Conservation (phyloP, 2,797 vertebrate genomes). For the Synaphobranchus kaupii region DNA sequence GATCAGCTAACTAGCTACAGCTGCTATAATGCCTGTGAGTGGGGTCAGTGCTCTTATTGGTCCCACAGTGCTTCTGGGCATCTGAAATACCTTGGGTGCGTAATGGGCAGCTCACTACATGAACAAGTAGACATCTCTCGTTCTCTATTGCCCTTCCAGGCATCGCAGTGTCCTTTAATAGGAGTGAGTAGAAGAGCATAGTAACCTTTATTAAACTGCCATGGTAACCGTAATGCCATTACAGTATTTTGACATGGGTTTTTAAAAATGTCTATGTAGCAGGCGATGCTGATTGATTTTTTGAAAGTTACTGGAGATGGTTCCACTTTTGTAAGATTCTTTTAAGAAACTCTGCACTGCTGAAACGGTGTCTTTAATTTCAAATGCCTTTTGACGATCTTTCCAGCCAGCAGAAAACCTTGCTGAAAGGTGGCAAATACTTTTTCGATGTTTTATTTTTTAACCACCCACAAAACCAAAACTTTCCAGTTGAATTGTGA, state of each 20-base stretch:
- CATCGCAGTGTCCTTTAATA: too few relatives aligned
- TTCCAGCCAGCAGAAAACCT: background rate
- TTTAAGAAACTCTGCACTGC: background rate
- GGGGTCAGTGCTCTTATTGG: background rate
- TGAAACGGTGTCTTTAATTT: background rate
- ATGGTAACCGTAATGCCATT: background rate
- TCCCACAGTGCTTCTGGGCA: background rate
- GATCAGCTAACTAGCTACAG: background rate
- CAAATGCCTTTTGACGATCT: slow-evolving; percentile 2
- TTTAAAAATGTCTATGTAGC: background rate
- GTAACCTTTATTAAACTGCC: background rate
- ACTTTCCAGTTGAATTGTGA: background rate
- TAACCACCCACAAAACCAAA: background rate
- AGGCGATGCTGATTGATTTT: background rate
- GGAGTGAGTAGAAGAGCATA: background rate
- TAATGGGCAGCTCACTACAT: background rate
- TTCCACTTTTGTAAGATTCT: background rate
- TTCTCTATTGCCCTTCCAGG: background rate
- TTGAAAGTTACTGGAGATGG: background rate
- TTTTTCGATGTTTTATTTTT: background rate
- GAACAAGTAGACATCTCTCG: background rate
- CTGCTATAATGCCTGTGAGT: background rate
- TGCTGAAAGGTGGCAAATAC: background rate
- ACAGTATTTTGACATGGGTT: background rate
- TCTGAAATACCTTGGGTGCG: background rate